Conservation (phyloP, 2,888 invertebrate genomes). For the Meghimatium bilineatum region DNA sequence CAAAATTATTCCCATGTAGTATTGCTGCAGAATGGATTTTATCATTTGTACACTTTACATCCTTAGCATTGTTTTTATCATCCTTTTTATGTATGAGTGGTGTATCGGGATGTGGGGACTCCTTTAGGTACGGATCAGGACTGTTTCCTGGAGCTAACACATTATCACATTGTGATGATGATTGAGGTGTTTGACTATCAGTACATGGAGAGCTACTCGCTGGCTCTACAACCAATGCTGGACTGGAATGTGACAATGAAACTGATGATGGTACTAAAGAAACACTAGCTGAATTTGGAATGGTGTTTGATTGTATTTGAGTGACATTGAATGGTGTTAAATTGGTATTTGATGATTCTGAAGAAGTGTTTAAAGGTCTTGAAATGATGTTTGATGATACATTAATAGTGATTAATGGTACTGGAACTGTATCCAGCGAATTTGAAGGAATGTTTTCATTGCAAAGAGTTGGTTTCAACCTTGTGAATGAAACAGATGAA, state of each 20-base stretch:
- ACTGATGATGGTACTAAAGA: not conserved
- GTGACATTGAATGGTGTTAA: not conserved
- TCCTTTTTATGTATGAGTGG: not conserved
- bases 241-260: not conserved
- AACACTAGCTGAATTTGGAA: not conserved
- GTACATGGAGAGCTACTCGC: not conserved
- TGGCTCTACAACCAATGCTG: not conserved
- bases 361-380: not conserved
- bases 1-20: not conserved
- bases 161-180: not conserved
- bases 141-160: not conserved
- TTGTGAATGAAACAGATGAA: constrained; percentile 4
- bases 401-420: not conserved
- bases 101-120: not conserved
- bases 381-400: not conserved
- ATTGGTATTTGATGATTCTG: not conserved
- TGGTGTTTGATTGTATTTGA: not conserved
- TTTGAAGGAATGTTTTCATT: constrained; percentile 9
- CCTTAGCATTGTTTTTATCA: not conserved
- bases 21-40: not conserved
- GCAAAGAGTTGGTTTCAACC: not conserved
- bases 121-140: not conserved
- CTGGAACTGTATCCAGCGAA: not conserved
- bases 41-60: not conserved
- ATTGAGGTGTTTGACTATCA: not conserved